Conservation (phyloP, 2,113 vertebrate genomes). For the Herpailurus yagouaroundi region DNA sequence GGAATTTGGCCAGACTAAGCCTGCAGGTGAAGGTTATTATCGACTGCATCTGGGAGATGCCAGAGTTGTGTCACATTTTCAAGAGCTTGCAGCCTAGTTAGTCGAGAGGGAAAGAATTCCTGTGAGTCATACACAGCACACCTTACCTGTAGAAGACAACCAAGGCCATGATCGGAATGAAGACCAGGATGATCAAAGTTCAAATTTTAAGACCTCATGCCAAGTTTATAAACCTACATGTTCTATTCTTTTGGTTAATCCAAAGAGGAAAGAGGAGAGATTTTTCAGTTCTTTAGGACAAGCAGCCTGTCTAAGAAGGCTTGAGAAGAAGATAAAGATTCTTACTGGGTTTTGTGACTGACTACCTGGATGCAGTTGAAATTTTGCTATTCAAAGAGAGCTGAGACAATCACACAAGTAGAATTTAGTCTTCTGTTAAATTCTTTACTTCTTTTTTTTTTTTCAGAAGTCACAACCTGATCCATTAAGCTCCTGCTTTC, state of each 20-base stretch:
- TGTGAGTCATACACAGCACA: not conserved
- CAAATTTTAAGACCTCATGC: conserved; percentile 10
- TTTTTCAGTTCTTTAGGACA: not conserved
- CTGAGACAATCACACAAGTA: not conserved
- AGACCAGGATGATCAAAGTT: conserved; percentile 35
- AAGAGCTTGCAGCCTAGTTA: conserved; percentile 21
- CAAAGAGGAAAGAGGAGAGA: conserved; percentile 23
- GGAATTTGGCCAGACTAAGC: not conserved
- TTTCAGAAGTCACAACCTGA: conserved; percentile 22
- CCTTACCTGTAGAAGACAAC: not conserved
- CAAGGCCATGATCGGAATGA: not conserved
- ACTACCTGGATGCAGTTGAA: not conserved
- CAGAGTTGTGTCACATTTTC: not conserved
- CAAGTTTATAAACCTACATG: not conserved
- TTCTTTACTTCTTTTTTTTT: not conserved
- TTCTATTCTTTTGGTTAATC: conserved; percentile 34
- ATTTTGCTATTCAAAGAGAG: not conserved
- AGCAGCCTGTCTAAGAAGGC: not conserved
- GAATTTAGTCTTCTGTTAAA: not conserved
- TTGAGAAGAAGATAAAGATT: not conserved
- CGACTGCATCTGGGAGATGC: not conserved
- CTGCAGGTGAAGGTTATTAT: conserved; percentile 38
- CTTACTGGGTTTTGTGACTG: not conserved
- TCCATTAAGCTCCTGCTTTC: conserved; percentile 15
- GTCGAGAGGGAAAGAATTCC: conserved; percentile 9